A percentile compares a stretch with the other conserved stretches of the same genome.
Conservation (phyloP, 2,888 invertebrate species). For the Eugnorisma glareosa region DNA sequence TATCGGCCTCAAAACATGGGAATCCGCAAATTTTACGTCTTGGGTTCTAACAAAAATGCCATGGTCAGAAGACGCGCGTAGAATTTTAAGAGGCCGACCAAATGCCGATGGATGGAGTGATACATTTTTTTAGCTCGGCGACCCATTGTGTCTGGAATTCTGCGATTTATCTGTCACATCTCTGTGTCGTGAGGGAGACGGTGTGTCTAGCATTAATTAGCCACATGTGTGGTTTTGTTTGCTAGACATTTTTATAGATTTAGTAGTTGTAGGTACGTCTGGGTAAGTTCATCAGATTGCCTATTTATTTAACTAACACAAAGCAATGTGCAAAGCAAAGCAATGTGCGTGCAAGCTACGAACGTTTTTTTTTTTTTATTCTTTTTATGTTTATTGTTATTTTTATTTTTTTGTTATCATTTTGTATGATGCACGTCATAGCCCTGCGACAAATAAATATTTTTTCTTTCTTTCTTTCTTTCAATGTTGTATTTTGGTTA, state of each 20-base stretch:
- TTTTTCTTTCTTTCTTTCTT: too few species aligned
- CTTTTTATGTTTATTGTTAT: too few species aligned
- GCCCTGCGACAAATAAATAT: too few species aligned
- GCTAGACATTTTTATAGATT: slow-evolving; percentile 13
- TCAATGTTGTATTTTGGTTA: background rate
- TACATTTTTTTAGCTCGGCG: slow-evolving; percentile 55
- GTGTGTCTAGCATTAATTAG: slow-evolving; percentile 56
- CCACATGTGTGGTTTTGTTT: slow-evolving; percentile 10
- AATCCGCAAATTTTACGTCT: slow-evolving; percentile 67
- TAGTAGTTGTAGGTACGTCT: background rate
- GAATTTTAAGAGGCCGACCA: slow-evolving; percentile 68
- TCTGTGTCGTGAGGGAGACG: slow-evolving; percentile 44
- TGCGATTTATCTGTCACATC: slow-evolving; percentile 52
- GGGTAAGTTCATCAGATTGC: background rate
- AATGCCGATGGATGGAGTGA: slow-evolving; percentile 55
- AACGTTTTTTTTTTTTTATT: too few species aligned
- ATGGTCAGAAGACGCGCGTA: slow-evolving; percentile 64
- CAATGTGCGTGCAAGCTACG: too few species aligned
- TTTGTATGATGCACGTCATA: too few species aligned
- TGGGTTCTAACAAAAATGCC: slow-evolving; percentile 68
- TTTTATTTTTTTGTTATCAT: too few species aligned
- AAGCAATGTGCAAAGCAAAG: too few species aligned
- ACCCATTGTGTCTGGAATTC: slow-evolving; percentile 52
- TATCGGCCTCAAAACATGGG: slow-evolving; percentile 71
- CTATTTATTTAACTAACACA: background rate